A percentile compares a stretch with the other conserved stretches of the same genome.
phyloP scores from a whole-genome alignment of 2,113 vertebrate genomes.

The Hippocampus comes region DNA sequence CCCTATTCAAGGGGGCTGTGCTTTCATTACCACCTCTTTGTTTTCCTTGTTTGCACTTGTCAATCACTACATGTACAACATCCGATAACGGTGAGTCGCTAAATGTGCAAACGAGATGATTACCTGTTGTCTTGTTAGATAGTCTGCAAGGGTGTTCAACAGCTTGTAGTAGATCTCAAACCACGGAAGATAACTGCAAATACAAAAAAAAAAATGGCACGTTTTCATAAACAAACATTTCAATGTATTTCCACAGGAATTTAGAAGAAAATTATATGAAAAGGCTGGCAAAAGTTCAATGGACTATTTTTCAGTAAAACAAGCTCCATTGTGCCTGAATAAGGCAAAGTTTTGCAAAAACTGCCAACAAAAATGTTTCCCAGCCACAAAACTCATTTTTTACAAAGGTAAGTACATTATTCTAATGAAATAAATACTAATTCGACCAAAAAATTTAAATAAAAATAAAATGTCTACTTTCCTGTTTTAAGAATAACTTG shows the following conservation, averaged over 20 bases:
- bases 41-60: neutral
- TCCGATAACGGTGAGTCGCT: neutral
- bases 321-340: neutral
- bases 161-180: slow-evolving; percentile 98
- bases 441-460: neutral
- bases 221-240: neutral
- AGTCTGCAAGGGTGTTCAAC: slow-evolving; percentile 94
- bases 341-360: neutral
- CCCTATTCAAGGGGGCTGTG: slow-evolving; percentile 16
- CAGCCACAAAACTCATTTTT: neutral
- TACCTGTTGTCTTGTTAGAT: slow-evolving; percentile 93
- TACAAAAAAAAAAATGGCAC: slow-evolving; percentile 9
- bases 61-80: neutral
- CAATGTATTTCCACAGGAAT: neutral
- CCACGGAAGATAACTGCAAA: slow-evolving; percentile 92
- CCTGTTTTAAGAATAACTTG: neutral
- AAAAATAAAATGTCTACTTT: neutral
- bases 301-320: neutral
- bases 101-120: slow-evolving; percentile 21
- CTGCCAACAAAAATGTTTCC: neutral
- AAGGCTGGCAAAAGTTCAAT: neutral
- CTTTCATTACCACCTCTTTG: neutral
- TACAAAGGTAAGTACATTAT: neutral
- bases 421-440: neutral
- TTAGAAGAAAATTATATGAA: neutral